These are phyloP conservation scores for Hemiprocne comata DNA, from an alignment of 2,113 vertebrate genomes.

Conservation along the genomic window DNA sequence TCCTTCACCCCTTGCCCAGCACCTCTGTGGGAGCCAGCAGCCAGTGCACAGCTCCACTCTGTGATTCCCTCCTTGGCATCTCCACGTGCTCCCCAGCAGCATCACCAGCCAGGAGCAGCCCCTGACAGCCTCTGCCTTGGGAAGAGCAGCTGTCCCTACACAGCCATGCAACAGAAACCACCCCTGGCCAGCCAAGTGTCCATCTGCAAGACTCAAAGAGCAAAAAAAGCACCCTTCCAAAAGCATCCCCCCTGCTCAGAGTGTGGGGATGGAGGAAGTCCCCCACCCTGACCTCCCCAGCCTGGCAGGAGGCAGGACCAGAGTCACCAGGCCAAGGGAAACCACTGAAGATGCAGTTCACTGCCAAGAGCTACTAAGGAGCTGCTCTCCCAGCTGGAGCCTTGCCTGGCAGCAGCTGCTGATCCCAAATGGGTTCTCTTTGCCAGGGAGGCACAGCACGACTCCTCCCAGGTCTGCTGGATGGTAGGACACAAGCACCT, in stretches of 20 bases:
- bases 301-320: not conserved
- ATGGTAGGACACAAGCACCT: not conserved
- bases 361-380: not conserved
- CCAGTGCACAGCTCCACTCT: not conserved
- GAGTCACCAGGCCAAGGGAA: not conserved
- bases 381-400: not conserved
- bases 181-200: not conserved
- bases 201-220: not conserved
- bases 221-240: too few relatives aligned
- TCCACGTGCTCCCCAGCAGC: not conserved
- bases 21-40: not conserved
- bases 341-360: fast-evolving
- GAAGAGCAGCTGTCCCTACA: not conserved
- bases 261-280: not conserved
- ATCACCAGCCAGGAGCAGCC: not conserved
- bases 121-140: fast-evolving
- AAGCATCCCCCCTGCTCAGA: too few relatives aligned
- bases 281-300: not conserved
- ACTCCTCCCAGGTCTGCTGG: fast-evolving
- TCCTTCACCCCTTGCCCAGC: not conserved
- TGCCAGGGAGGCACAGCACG: fast-evolving
- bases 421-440: not conserved
- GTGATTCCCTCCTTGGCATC: fast-evolving
- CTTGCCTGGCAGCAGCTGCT: not conserved
- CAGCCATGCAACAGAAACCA: not conserved